Conservation (phyloP, 2,888 invertebrate species). For the Mallateleia sp. region DNA sequence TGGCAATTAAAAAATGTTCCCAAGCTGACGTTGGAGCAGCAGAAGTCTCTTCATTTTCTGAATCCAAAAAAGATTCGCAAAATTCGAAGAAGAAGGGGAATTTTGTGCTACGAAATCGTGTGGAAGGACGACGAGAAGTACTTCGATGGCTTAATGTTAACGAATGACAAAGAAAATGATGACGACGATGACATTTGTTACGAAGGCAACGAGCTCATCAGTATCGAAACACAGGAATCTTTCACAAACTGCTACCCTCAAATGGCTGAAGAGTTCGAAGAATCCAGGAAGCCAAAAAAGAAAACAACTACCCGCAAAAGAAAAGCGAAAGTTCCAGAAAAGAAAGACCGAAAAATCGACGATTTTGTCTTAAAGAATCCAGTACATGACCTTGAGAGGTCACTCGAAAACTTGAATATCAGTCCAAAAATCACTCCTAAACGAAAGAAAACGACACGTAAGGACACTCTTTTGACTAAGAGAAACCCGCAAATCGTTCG, state of each 20-base stretch:
- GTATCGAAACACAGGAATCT: conserved; percentile 93
- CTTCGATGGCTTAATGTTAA: conserved; percentile 91
- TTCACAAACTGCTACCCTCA: conserved; percentile 92
- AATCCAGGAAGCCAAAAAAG: conserved; percentile 90
- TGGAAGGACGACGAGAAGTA: conserved; percentile 92
- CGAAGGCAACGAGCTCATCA: conserved; percentile 90
- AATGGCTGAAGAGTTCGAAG: conserved; percentile 91
- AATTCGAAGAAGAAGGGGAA: conserved; percentile 90
- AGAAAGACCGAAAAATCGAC: conserved; percentile 80
- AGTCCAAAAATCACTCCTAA: conserved; percentile 88
- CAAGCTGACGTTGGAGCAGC: conserved; percentile 73
- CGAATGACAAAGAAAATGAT: conserved; percentile 80
- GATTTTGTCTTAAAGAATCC: conserved; percentile 84
- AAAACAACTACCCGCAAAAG: conserved; percentile 79
- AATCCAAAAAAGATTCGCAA: conserved; percentile 91
- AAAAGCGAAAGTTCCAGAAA: conserved; percentile 55
- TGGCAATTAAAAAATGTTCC: conserved; percentile 92
- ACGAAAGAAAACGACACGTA: conserved; percentile 85
- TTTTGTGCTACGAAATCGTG: conserved; percentile 93
- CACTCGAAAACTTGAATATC: conserved; percentile 84
- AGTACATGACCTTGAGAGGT: conserved; percentile 82
- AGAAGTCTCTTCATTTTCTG: conserved; percentile 46
- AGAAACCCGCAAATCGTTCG: conserved; percentile 85
- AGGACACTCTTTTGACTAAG: conserved; percentile 84
- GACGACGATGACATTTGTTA: conserved; percentile 90